Evolutionary conservation across 2,797 vertebrate genomes (phyloP), one percentile per base, ranked within the genome.

Genomic region (Novumbra hubbsi): DNA sequence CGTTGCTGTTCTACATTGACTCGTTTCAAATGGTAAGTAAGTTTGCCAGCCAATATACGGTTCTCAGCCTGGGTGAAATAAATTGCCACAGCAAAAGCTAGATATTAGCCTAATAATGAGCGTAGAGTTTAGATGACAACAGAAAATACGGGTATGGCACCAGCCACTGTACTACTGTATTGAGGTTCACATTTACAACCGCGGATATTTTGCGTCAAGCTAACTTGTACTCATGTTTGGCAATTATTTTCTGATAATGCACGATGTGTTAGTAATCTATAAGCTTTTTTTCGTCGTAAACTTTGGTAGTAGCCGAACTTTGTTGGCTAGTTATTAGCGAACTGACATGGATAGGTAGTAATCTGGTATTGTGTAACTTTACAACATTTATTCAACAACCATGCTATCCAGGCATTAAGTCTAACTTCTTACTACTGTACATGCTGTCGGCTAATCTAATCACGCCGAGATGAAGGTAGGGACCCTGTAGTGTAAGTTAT

Each of bases 21-120:
- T 76, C 90, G 68, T 87, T 81, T 80, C 92, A 83, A 73, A 90
- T 86, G 92, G 92, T 94, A 88, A 90, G 90, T 81, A 80, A 80
- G 81, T 75, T 82, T 80, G 67, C 64, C 19, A 5, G 24, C 55
- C 57, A 14, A 32, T 70, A 1, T 1, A 24, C n/a, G 71, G 57
- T 57, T 21, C 69, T 27, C 50, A 50, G 34, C 30, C 74, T 17
- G 19, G 32, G 60, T 19, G 8, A 24, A 24, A 24, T n/a, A 2
- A 60, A 60, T 60, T 60, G 55, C 9, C 21, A 9, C 19, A 27
- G 41, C 41, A 12, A 11, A 12, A 11, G 41, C 17, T 27, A 65
- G 81, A 78, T 78, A 80, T 78, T 81, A 71, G 16, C 5, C 11
- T 32, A 45, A 45, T 65, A 77, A 57, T 28, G 5, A 3, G 28